Conservation (phyloP, 2,888 invertebrate genomes). For the Drosophila phalerata region DNA sequence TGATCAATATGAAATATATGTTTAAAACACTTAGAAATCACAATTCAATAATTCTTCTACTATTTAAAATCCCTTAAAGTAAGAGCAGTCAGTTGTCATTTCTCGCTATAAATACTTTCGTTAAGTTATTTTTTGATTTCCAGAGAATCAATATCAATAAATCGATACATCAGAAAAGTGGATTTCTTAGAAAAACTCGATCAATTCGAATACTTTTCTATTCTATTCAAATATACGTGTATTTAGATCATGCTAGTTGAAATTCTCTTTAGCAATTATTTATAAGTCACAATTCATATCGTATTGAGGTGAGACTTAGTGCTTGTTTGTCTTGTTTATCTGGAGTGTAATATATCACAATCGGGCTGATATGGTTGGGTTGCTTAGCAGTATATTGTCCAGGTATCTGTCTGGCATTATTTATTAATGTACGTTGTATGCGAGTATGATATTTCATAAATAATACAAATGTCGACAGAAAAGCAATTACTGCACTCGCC, state of each 20-base stretch:
- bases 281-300: conserved; percentile 36
- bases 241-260: conserved; percentile 14
- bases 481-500: conserved; percentile 59
- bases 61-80: neutral
- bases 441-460: conserved; percentile 70
- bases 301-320: conserved; percentile 30
- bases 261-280: conserved; percentile 21
- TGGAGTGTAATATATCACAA: conserved; percentile 52
- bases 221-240: neutral
- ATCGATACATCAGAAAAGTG: neutral
- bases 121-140: neutral
- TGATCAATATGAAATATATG: neutral
- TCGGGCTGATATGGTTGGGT: conserved; percentile 44
- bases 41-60: conserved; percentile 19
- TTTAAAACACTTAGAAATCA: too few relatives aligned
- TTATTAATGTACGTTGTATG: conserved; percentile 48
- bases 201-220: neutral
- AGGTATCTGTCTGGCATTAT: conserved; percentile 53
- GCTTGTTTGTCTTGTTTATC: conserved; percentile 44
- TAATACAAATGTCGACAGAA: conserved; percentile 75
- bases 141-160: neutral
- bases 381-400: conserved; percentile 24
- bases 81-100: neutral
- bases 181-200: neutral
- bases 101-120: neutral